Evolutionary conservation across 2,888 invertebrate species (phyloP).

Genomic region (Subacronicta megacephala): DNA sequence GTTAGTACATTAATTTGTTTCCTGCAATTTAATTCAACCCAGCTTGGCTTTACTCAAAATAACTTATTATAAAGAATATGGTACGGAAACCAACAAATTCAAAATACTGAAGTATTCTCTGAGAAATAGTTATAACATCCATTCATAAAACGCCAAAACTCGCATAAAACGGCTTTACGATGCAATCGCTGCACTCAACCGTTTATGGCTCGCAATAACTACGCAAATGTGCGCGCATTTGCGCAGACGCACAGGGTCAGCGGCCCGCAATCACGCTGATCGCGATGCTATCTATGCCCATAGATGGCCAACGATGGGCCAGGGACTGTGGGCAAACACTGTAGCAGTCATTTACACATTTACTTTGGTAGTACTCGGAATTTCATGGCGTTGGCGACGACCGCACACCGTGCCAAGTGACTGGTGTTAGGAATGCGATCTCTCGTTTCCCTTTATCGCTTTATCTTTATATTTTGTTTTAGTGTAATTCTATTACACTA

Average conservation of each 20-base stretch:
- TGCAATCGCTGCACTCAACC: slow-evolving; percentile 40
- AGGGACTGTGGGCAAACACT: slow-evolving; percentile 46
- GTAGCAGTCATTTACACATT: slow-evolving; percentile 55
- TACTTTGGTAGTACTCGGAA: slow-evolving; percentile 49
- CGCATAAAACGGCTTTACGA: slow-evolving; percentile 45
- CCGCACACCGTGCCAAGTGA: slow-evolving; percentile 40
- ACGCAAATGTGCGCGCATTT: slow-evolving; percentile 39
- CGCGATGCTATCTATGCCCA: slow-evolving; percentile 56
- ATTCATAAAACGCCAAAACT: slow-evolving; percentile 33
- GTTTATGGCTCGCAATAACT: slow-evolving; percentile 36
- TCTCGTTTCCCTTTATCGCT: slow-evolving; percentile 21
- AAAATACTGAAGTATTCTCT: slow-evolving; percentile 14
- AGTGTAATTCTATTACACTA: too few relatives aligned
- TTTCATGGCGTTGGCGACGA: slow-evolving; percentile 30
- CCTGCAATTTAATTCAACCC: too few relatives aligned
- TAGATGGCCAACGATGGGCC: slow-evolving; percentile 50
- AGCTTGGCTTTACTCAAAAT: too few relatives aligned
- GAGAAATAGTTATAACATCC: slow-evolving; percentile 27
- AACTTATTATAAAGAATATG: neutral
- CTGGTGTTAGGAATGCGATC: slow-evolving; percentile 35
- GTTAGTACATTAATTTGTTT: slow-evolving; percentile 68
- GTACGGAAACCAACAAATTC: neutral
- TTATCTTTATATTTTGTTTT: slow-evolving; percentile 36
- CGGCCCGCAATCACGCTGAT: slow-evolving; percentile 51
- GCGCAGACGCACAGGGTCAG: slow-evolving; percentile 40